phyloP scores from a whole-genome alignment of 1,140 invertebrate genomes.

The Melipona quadrifasciata region DNA sequence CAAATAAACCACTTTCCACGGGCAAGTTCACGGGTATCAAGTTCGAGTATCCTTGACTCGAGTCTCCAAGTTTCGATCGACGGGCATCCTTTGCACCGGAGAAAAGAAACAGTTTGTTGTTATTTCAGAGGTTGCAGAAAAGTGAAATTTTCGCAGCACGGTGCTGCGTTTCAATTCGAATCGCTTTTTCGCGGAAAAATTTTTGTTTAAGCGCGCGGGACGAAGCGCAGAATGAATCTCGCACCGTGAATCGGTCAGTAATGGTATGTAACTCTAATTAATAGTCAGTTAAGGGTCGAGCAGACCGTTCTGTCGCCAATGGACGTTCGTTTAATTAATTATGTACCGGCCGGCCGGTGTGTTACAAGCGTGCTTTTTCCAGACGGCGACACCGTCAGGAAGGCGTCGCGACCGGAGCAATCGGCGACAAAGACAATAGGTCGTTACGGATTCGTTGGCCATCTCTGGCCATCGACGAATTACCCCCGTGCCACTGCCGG shows the following conservation, averaged over 20 bases:
- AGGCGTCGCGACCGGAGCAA: slow-evolving; percentile 59
- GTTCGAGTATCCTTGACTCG: no score
- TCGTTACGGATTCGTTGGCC: slow-evolving; percentile 61
- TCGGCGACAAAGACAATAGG: slow-evolving; percentile 57
- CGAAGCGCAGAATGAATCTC: neutral
- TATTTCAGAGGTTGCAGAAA: no score
- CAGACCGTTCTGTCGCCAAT: slow-evolving; percentile 60
- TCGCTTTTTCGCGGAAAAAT: neutral
- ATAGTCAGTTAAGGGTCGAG: slow-evolving; percentile 66
- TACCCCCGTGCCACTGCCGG: slow-evolving; percentile 39
- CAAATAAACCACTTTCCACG: neutral
- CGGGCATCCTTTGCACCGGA: no score
- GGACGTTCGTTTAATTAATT: slow-evolving; percentile 73
- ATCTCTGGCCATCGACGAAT: slow-evolving; percentile 30
- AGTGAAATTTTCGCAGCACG: no score
- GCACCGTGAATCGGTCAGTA: slow-evolving; percentile 32
- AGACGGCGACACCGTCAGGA: slow-evolving; percentile 61
- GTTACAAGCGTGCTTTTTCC: slow-evolving; percentile 59
- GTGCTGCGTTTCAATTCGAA: no score
- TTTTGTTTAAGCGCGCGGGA: neutral
- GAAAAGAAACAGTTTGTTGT: no score
- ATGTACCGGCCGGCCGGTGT: slow-evolving; percentile 56
- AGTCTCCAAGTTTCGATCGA: no score
- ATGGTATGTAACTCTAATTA: slow-evolving; percentile 73
- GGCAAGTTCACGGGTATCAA: neutral